Evolutionary conservation across 1,140 invertebrate species (phyloP), one percentile per base, ranked within the genome.

Genomic region (Drosophila pachea): DNA sequence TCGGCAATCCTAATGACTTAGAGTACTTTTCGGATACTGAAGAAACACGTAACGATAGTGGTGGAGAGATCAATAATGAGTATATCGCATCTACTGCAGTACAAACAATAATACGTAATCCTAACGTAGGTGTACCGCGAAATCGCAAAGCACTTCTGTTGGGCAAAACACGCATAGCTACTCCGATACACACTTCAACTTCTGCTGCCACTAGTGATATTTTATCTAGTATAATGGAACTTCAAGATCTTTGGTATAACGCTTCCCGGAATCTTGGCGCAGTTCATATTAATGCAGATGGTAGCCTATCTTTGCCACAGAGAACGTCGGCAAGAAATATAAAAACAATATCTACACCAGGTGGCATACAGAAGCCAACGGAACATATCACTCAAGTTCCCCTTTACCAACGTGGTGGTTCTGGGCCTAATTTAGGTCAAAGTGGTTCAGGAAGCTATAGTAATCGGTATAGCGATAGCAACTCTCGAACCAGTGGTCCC

Each of bases 161-260:
- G 8, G 77, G 79, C 7, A 83, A 87, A 9, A 48, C 84, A 5
- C 66, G 81, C 16, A 70, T 60, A 43, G 63, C 64, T 6, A 43
- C 65, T 7, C 32, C 64, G 2, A 33, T 52, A 7, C 59, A 55
- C 2, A 60, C 22, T 5, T 53, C 68, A 7, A 36, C 58, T 36
- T 42, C 62, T 14, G 40, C 55, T 2, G n/a, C 76, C 6, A 47
- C 56, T 7, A 64, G 83, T 11, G 94, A 95, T 89, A 74, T 97
- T 0, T 86, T 97, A 1, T 93, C 92, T 7, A 93, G 91, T 67
- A 97, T 97, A 64, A 90, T 97, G 73, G 91, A 92, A 53, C 92
- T 92, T 65, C 95, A 97, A 89, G 92, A 93, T 61, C 89, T 93
- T n/a, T 92, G 95, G 83, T 93, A 94, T 78, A 93, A 92, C 33